These are phyloP conservation scores for Caenorhabditis virilis DNA, from an alignment of 2,888 invertebrate genomes.

Conservation along the genomic window DNA sequence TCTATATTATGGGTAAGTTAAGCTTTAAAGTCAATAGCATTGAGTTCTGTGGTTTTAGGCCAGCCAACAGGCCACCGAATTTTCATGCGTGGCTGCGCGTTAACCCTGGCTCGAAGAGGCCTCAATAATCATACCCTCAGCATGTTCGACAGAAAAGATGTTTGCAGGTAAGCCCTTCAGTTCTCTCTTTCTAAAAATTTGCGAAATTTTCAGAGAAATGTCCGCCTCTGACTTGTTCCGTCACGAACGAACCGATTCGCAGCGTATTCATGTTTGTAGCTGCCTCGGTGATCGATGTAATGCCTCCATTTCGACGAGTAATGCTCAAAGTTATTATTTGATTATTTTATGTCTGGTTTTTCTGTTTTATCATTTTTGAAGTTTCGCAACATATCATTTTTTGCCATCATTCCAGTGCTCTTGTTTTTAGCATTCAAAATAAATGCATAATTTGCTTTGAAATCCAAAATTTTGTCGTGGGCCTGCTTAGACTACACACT, in stretches of 20 bases:
- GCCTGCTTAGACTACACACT: too few relatives aligned
- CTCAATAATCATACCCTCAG: slow-evolving; percentile 65
- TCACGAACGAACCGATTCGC: slow-evolving; percentile 49
- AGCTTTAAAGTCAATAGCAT: background rate
- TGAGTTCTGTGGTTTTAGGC: too few relatives aligned
- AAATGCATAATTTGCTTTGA: too few relatives aligned
- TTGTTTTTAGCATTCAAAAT: too few relatives aligned
- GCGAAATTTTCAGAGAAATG: slow-evolving; percentile 58
- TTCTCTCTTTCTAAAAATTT: background rate
- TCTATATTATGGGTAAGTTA: slow-evolving; percentile 60
- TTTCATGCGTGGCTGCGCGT: slow-evolving; percentile 66
- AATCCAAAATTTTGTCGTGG: too few relatives aligned
- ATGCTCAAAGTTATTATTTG: slow-evolving; percentile 9
- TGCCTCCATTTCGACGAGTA: slow-evolving; percentile 19
- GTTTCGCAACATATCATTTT: too few relatives aligned
- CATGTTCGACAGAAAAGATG: slow-evolving; percentile 65
- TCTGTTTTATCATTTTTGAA: too few relatives aligned
- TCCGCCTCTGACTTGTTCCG: slow-evolving; percentile 64
- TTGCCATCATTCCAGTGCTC: too few relatives aligned
- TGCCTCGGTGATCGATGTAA: slow-evolving; percentile 62
- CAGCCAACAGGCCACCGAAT: slow-evolving; percentile 63
- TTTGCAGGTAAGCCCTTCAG: slow-evolving; percentile 51
- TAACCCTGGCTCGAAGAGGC: slow-evolving; percentile 56
- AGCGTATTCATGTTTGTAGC: slow-evolving; percentile 57
- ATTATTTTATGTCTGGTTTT: too few relatives aligned